Percentiles rank a stretch among this genome's conserved stretches.
phyloP scores from a whole-genome alignment of 2,888 invertebrate species.

The Cryptocephalus moraei region DNA sequence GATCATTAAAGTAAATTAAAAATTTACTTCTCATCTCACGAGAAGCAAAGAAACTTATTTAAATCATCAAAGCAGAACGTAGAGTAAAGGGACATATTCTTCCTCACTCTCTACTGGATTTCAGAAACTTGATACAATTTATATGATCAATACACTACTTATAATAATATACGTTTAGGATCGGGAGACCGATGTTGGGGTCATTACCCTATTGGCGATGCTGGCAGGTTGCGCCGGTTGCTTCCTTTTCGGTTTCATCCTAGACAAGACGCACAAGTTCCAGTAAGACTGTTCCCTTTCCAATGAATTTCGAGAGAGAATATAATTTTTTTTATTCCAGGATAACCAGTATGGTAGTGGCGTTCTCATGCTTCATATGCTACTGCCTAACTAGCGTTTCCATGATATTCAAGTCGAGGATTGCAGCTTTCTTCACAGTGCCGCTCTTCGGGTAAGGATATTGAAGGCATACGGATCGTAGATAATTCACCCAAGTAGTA shows the following conservation, averaged over 20 bases:
- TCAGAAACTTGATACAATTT: no score
- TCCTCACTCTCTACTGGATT: no score
- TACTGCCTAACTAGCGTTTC: slow-evolving; percentile 12
- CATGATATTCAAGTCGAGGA: slow-evolving; percentile 10
- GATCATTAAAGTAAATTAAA: no score
- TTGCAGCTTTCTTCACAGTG: slow-evolving; percentile 21
- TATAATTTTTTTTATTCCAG: slow-evolving; percentile 7
- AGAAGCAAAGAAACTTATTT: no score
- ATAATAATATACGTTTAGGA: slow-evolving; percentile 37
- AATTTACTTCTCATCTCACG: no score
- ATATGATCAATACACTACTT: no score
- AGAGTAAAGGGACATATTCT: no score
- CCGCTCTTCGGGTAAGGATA: slow-evolving; percentile 27
- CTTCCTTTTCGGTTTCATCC: slow-evolving; percentile 72
- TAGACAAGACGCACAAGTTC: slow-evolving; percentile 66
- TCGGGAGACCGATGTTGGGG: slow-evolving; percentile 67
- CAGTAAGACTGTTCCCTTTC: slow-evolving; percentile 50
- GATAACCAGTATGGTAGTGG: slow-evolving; percentile 13
- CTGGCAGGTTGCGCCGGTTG: slow-evolving; percentile 84
- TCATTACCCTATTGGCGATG: slow-evolving; percentile 78
- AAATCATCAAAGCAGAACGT: no score
- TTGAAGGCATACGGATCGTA: no score
- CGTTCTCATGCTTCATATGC: slow-evolving; percentile 10
- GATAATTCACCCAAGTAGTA: no score
- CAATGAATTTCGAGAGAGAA: neutral